Conservation (phyloP, 2,888 invertebrate species). For the Aspidiotus rigidus region DNA sequence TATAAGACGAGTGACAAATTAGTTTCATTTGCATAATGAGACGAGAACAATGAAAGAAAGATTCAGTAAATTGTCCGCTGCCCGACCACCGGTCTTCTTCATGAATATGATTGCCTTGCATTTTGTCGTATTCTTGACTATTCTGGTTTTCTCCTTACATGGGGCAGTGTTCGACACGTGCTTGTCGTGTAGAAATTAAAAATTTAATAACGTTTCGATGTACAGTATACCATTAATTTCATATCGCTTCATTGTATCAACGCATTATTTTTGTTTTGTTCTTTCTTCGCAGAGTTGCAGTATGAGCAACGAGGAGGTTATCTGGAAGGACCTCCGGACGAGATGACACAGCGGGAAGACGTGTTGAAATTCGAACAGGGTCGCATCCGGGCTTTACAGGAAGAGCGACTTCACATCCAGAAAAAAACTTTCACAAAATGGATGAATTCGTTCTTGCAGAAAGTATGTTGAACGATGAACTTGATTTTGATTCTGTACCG, state of each 20-base stretch:
- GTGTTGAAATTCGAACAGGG: slow-evolving; percentile 92
- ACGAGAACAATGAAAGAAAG: too few species aligned
- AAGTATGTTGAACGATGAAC: slow-evolving; percentile 52
- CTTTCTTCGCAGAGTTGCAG: slow-evolving; percentile 38
- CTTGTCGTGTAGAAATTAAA: not conserved
- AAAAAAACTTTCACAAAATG: slow-evolving; percentile 99
- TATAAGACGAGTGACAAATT: too few species aligned
- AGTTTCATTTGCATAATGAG: too few species aligned
- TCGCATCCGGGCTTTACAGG: slow-evolving; percentile 90
- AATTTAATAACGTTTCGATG: too few species aligned
- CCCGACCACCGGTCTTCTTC: too few species aligned
- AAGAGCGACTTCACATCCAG: slow-evolving; percentile 95
- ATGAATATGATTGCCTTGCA: too few species aligned
- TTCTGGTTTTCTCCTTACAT: too few species aligned
- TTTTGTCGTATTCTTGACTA: not conserved
- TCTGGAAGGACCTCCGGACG: slow-evolving; percentile 41
- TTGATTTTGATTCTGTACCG: not conserved
- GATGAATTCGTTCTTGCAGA: slow-evolving; percentile 93
- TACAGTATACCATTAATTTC: too few species aligned
- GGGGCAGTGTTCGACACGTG: not conserved
- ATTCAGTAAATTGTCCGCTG: too few species aligned
- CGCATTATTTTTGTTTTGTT: not conserved
- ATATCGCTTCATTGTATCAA: not conserved
- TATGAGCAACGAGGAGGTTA: slow-evolving; percentile 37
- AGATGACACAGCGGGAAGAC: slow-evolving; percentile 85